Percentiles rank a stretch among this genome's conserved stretches.
Evolutionary conservation across 2,797 vertebrate genomes (phyloP).

Genomic region (Anas bernieri): DNA sequence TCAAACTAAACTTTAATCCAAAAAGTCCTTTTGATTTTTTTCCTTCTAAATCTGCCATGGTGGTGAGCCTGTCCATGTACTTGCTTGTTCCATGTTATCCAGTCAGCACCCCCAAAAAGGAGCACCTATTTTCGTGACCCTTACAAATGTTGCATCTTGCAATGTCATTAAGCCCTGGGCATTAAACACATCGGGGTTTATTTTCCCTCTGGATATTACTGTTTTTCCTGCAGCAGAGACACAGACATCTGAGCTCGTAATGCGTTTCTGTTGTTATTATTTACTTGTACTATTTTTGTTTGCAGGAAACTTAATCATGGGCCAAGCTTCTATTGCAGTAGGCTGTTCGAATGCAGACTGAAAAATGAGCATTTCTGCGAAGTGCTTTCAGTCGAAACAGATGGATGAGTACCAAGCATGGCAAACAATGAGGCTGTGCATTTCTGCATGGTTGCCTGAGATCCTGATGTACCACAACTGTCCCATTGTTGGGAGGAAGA

Average conservation of each 20-base stretch:
- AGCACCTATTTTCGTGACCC: neutral
- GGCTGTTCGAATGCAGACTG: neutral
- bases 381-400: neutral
- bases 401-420: neutral
- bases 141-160: neutral
- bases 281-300: neutral
- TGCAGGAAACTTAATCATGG: neutral
- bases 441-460: neutral
- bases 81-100: neutral
- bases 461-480: neutral
- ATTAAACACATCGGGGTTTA: neutral
- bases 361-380: slow-evolving; percentile 13
- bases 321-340: neutral
- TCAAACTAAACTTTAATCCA: neutral
- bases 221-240: neutral
- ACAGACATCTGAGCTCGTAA: neutral
- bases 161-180: neutral
- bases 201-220: neutral
- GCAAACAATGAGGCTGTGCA: neutral
- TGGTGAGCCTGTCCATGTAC: neutral
- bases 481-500: neutral
- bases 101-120: neutral
- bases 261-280: neutral
- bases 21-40: neutral
- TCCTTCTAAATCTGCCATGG: neutral